phyloP scores from a whole-genome alignment of 2,888 invertebrate species.

The Leistus spinibarbis region DNA sequence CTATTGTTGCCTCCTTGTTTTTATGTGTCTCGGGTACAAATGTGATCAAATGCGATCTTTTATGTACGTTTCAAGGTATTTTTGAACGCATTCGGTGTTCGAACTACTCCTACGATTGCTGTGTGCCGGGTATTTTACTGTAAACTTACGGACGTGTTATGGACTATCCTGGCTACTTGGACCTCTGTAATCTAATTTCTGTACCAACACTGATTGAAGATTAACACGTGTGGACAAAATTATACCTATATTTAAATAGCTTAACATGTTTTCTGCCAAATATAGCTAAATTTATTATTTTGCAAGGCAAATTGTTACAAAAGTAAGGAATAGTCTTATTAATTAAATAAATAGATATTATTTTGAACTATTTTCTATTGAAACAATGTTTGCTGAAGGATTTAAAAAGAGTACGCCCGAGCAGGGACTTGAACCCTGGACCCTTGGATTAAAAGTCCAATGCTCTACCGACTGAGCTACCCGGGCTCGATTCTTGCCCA shows the following conservation, averaged over 20 bases:
- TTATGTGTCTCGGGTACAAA: not conserved
- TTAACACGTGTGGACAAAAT: too few species aligned
- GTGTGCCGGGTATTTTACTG: not conserved
- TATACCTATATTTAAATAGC: too few species aligned
- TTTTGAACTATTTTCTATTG: too few species aligned
- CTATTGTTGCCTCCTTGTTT: not conserved
- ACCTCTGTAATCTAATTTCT: not conserved
- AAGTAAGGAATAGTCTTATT: too few species aligned
- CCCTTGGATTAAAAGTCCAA: slow-evolving; percentile 80
- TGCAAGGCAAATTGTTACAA: too few species aligned
- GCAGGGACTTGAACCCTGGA: slow-evolving; percentile 80
- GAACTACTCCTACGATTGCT: not conserved
- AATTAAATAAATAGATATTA: too few species aligned
- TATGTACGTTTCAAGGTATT: too few species aligned
- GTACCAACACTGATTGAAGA: too few species aligned
- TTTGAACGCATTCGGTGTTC: not conserved
- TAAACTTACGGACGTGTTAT: not conserved
- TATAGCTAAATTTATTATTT: too few species aligned
- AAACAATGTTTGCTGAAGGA: too few species aligned
- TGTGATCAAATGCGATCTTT: not conserved
- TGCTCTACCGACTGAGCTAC: slow-evolving; percentile 78
- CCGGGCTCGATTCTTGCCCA: slow-evolving; percentile 58
- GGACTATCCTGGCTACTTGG: not conserved
- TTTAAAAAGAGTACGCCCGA: slow-evolving; percentile 61
- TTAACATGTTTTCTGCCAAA: too few species aligned